Conservation (phyloP, 2,888 invertebrate genomes). For the Clusia tigrina region DNA sequence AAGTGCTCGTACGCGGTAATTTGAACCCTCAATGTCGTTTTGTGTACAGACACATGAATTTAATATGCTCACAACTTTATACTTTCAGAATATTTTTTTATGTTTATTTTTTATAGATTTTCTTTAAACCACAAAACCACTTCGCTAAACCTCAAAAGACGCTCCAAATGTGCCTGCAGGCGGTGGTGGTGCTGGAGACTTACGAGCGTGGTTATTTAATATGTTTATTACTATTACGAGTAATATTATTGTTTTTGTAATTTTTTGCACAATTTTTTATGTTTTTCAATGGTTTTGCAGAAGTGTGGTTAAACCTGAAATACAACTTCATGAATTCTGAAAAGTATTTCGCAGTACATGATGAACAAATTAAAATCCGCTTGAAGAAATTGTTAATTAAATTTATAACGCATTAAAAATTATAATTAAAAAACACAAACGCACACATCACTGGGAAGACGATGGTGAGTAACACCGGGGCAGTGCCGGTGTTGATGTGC, state of each 20-base stretch:
- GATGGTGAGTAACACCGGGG: not conserved
- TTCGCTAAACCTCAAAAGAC: constrained; percentile 18
- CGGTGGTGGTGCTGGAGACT: not conserved
- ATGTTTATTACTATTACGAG: constrained; percentile 1
- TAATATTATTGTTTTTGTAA: constrained; percentile 2
- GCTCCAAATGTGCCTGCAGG: constrained; percentile 15
- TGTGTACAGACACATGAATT: not conserved
- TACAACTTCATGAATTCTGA: not conserved
- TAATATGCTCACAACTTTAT: not conserved
- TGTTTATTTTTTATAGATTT: not conserved
- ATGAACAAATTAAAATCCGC: not conserved
- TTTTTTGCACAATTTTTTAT: constrained; percentile 2
- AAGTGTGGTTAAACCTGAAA: not conserved
- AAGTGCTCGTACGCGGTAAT: too few species aligned
- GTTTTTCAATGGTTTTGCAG: not conserved
- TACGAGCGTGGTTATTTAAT: constrained; percentile 16
- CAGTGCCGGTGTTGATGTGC: not conserved
- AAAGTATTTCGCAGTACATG: not conserved
- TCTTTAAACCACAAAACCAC: constrained; percentile 25
- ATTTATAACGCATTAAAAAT: not conserved
- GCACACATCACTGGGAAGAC: not conserved
- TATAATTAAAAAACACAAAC: not conserved
- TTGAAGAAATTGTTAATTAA: not conserved
- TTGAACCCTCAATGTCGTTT: constrained; percentile 23
- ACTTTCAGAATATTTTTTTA: not conserved